A percentile compares a stretch with the other conserved stretches of the same genome.
These are phyloP conservation scores for Tetraodon nigroviridis DNA, from an alignment of 2,113 vertebrate genomes.

Conservation along the genomic window DNA sequence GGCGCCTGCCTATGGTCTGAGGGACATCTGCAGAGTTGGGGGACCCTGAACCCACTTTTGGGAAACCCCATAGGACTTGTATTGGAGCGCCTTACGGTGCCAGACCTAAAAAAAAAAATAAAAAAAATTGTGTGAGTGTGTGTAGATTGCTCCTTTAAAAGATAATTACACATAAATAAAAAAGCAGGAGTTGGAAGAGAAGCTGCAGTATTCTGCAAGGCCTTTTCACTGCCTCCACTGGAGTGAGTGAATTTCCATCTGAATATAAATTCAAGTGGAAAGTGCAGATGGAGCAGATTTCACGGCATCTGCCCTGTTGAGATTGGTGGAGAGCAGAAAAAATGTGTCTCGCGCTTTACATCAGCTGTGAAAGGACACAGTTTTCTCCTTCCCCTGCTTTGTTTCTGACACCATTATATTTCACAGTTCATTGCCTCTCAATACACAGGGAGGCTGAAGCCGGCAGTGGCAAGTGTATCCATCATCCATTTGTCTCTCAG, in stretches of 20 bases:
- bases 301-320: not conserved
- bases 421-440: not conserved
- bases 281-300: not conserved
- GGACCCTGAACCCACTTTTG: constrained; percentile 83
- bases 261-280: not conserved
- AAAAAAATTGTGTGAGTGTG: not conserved
- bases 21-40: constrained; percentile 78
- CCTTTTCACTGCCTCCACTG: not conserved
- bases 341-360: too few relatives aligned
- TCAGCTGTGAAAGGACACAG: too few relatives aligned
- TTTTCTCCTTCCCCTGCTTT: not conserved
- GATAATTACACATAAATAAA: not conserved
- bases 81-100: constrained; percentile 88
- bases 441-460: not conserved
- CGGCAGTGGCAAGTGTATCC: not conserved
- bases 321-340: not conserved
- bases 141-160: constrained; percentile 1
- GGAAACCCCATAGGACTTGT: constrained; percentile 94
- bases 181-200: not conserved
- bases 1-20: constrained; percentile 78
- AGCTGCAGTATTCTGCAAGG: not conserved
- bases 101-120: constrained; percentile 70
- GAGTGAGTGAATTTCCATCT: not conserved
- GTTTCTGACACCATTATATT: not conserved
- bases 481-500: too few relatives aligned